These are phyloP conservation scores for Ladona fulva DNA, from an alignment of 1,140 invertebrate genomes.

Conservation along the genomic window DNA sequence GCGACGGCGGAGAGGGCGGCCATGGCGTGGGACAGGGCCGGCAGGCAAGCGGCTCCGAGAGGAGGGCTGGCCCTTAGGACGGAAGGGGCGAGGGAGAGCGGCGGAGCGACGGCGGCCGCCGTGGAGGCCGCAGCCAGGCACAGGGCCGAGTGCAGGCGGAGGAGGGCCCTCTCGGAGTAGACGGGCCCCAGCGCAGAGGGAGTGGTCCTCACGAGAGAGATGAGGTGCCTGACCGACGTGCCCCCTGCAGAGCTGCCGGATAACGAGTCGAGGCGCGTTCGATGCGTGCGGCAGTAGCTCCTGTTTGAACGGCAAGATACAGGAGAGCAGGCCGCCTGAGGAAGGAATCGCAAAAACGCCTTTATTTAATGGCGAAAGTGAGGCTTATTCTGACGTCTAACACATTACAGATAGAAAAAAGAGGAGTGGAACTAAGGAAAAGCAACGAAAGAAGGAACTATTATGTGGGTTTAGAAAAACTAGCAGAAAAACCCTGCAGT, in stretches of 20 bases:
- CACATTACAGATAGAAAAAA: too few relatives aligned
- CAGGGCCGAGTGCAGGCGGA: constrained; percentile 44
- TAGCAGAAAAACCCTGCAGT: too few relatives aligned
- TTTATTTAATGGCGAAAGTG: too few relatives aligned
- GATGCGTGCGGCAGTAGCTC: not conserved
- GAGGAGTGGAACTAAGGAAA: too few relatives aligned
- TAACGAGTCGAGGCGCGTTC: not conserved
- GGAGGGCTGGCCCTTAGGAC: constrained; percentile 28
- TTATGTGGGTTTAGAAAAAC: too few relatives aligned
- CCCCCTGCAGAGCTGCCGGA: not conserved
- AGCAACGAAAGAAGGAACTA: too few relatives aligned
- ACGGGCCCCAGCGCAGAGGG: constrained; percentile 29
- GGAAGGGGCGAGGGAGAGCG: constrained; percentile 48
- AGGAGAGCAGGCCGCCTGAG: not conserved
- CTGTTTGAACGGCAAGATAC: not conserved
- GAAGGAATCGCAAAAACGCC: not conserved
- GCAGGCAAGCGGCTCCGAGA: not conserved
- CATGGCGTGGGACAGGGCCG: constrained; percentile 27
- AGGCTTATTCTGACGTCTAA: not conserved
- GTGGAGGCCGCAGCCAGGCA: constrained; percentile 47
- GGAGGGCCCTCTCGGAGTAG: constrained; percentile 33
- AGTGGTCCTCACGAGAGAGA: constrained; percentile 29
- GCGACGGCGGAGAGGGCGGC: constrained; percentile 43
- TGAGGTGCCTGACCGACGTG: constrained; percentile 36
- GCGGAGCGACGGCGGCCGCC: constrained; percentile 52